Evolutionary conservation across 92 coral and sea anemone genomes (phyloP).

Genomic region (Siderastrea siderea): DNA sequence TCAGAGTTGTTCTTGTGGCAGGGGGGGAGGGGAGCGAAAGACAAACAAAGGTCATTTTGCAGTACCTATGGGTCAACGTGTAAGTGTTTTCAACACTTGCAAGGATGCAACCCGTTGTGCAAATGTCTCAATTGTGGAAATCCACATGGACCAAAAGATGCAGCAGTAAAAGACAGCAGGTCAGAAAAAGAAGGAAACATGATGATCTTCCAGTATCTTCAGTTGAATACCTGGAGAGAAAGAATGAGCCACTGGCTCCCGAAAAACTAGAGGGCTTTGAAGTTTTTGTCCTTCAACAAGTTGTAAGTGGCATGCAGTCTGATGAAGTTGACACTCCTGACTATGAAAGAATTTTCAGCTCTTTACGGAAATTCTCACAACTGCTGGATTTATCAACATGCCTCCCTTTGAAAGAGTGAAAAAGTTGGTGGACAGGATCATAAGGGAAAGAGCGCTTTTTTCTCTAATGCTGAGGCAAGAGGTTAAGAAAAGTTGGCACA

Average conservation of each 20-base stretch:
- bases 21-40: constrained; percentile 44
- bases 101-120: constrained; percentile 52
- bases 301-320: constrained; percentile 12
- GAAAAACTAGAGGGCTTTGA: constrained; percentile 61
- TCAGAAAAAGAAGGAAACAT: constrained; percentile 63
- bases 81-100: constrained; percentile 56
- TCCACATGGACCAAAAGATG: constrained; percentile 61
- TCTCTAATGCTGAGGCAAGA: constrained; percentile 19
- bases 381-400: constrained; percentile 19
- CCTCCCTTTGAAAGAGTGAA: constrained; percentile 17
- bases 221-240: constrained; percentile 37
- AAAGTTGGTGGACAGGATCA: constrained; percentile 33
- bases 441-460: constrained; percentile 14
- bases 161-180: constrained; percentile 4
- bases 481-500: constrained; percentile 17
- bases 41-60: constrained; percentile 58
- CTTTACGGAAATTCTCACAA: constrained; percentile 16
- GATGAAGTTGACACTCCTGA: constrained; percentile 5
- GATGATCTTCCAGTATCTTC: constrained; percentile 57
- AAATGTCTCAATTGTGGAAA: constrained; percentile 63
- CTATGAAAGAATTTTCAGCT: constrained; percentile 33
- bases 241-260: constrained; percentile 54
- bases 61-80: constrained; percentile 61
- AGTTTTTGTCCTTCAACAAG: constrained; percentile 53
- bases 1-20: constrained; percentile 29